Evolutionary conservation across 2,797 vertebrate species (phyloP).

Genomic region (Halcyon smyrnensis): DNA sequence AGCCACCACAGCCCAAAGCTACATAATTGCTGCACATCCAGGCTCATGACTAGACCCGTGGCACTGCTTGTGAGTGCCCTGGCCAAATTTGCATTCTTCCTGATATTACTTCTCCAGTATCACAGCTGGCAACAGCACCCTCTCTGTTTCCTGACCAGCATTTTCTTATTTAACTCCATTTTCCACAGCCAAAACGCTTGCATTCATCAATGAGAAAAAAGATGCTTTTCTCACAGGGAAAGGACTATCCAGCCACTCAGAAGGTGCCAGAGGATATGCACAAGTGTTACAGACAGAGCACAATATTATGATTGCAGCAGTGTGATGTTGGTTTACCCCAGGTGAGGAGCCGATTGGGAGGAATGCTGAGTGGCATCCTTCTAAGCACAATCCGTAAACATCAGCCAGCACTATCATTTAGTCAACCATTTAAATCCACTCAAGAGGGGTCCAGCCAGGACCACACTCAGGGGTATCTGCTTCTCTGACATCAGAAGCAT

Average conservation of each 20-base stretch:
- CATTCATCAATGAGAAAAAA: not conserved
- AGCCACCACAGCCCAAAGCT: not conserved
- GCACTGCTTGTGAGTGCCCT: not conserved
- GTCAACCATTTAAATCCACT: not conserved
- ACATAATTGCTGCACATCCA: not conserved
- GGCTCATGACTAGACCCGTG: constrained; percentile 19
- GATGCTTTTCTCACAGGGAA: not conserved
- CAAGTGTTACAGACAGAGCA: not conserved
- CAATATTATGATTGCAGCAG: not conserved
- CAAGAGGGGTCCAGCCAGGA: not conserved
- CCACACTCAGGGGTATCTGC: not conserved
- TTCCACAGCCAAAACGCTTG: not conserved
- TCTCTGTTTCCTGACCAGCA: constrained; percentile 40
- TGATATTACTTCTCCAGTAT: constrained; percentile 43
- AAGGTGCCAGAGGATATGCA: not conserved
- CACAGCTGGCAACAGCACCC: constrained; percentile 43
- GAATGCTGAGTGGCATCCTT: not conserved
- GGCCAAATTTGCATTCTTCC: constrained; percentile 50
- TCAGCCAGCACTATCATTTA: not conserved
- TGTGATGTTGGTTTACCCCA: not conserved
- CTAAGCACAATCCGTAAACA: not conserved
- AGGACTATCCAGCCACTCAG: not conserved
- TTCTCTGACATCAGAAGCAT: not conserved
- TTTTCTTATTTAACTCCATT: constrained; percentile 9
- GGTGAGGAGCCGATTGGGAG: not conserved